These are phyloP conservation scores for Xestobium rufovillosum DNA, from an alignment of 2,888 invertebrate genomes.

Conservation along the genomic window DNA sequence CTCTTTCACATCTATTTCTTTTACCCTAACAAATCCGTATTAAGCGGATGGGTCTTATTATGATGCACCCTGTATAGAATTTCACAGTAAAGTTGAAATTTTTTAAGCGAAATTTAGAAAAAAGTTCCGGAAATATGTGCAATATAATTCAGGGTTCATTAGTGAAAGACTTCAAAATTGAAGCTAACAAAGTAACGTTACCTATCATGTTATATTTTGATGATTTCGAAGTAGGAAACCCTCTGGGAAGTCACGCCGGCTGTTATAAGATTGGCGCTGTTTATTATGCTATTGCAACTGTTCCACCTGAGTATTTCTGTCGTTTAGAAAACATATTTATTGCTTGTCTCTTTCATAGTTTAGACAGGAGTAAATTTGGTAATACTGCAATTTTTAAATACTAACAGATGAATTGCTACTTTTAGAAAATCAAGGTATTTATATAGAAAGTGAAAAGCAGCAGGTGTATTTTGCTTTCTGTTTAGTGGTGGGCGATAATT, in stretches of 20 bases:
- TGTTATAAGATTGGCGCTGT: conserved; percentile 23
- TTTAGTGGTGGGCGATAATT: conserved; percentile 4
- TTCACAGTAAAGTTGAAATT: no score
- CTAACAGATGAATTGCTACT: conserved; percentile 19
- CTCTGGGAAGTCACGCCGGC: conserved; percentile 25
- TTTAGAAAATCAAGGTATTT: conserved; percentile 4
- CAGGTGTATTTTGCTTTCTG: conserved; percentile 11
- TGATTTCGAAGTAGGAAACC: conserved; percentile 24
- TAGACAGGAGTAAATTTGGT: conserved; percentile 19
- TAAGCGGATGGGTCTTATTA: no score
- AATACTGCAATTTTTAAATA: conserved; percentile 18
- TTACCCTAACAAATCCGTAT: no score
- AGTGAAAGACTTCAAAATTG: not conserved
- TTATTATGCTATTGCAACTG: conserved; percentile 19
- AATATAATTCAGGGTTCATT: conserved; percentile 4
- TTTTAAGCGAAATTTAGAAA: no score
- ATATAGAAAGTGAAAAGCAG: conserved; percentile 9
- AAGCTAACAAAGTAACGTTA: conserved; percentile 9
- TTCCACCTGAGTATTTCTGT: conserved; percentile 19
- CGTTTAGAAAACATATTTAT: conserved; percentile 22
- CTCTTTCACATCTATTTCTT: no score
- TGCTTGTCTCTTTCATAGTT: conserved; percentile 18
- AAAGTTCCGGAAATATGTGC: no score
- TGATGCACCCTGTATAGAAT: no score
- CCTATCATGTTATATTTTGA: no score